Percentiles rank a stretch among this genome's conserved stretches.
These are phyloP conservation scores for Drosophila auraria DNA, from an alignment of 1,140 invertebrate genomes.

Conservation along the genomic window DNA sequence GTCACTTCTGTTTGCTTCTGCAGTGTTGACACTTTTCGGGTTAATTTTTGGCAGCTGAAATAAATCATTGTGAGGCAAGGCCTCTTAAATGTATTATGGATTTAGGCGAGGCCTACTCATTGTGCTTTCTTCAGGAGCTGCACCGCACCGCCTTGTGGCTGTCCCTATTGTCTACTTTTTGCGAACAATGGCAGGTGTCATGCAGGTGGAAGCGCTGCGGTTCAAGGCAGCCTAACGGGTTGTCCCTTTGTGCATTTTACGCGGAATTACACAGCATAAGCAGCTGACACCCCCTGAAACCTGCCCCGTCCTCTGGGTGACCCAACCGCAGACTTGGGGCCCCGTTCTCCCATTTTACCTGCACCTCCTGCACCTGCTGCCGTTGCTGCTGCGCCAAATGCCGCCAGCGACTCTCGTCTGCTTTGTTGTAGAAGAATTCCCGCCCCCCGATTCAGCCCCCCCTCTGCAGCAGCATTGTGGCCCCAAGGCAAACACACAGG, in stretches of 20 bases:
- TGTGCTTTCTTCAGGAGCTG: constrained; percentile 23
- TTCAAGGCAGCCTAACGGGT: constrained; percentile 39
- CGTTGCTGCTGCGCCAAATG: constrained; percentile 57
- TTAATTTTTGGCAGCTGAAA: constrained; percentile 34
- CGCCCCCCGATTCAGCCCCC: constrained; percentile 17
- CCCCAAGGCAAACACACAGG: constrained; percentile 70
- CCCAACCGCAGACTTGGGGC: constrained; percentile 27
- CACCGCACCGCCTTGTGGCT: constrained; percentile 30
- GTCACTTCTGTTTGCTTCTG: constrained; percentile 24
- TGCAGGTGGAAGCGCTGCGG: constrained; percentile 49
- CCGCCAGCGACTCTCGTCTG: constrained; percentile 67
- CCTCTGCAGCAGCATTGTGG: constrained; percentile 54
- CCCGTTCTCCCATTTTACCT: background rate
- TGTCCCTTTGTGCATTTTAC: constrained; percentile 80
- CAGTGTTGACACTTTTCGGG: constrained; percentile 33
- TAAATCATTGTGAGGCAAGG: constrained; percentile 44
- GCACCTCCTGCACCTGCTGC: constrained; percentile 22
- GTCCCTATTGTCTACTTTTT: constrained; percentile 70
- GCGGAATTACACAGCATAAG: constrained; percentile 80
- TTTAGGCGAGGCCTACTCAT: constrained; percentile 14
- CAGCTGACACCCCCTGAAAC: constrained; percentile 50
- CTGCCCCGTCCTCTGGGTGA: constrained; percentile 2
- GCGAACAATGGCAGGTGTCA: constrained; percentile 77
- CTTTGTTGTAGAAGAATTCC: constrained; percentile 62
- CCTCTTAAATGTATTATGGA: constrained; percentile 65